These are phyloP conservation scores for Thyatira batis DNA, from an alignment of 2,888 invertebrate species.

Conservation along the genomic window DNA sequence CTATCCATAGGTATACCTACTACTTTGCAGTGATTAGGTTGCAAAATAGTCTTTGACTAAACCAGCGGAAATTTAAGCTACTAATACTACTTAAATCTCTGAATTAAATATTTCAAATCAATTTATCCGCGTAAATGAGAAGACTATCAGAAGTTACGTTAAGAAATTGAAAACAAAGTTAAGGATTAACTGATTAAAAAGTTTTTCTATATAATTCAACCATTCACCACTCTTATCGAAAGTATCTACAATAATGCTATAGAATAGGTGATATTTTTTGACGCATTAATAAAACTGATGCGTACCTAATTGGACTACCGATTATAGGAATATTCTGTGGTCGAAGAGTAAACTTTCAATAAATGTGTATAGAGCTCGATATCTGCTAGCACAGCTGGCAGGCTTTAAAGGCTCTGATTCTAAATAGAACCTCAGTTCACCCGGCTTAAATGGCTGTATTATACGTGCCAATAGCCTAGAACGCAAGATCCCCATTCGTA, in stretches of 20 bases:
- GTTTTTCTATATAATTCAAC: too few species aligned
- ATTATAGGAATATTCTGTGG: background rate
- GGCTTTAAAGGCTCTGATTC: constrained; percentile 12
- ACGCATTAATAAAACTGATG: background rate
- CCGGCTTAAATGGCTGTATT: constrained; percentile 5
- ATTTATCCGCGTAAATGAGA: background rate
- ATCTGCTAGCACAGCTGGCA: constrained; percentile 23
- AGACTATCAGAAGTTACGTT: background rate
- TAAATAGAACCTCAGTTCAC: constrained; percentile 13
- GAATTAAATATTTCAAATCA: background rate
- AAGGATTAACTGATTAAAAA: too few species aligned
- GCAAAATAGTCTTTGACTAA: too few species aligned
- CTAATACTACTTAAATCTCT: too few species aligned
- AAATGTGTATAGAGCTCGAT: constrained; percentile 5
- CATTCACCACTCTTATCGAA: too few species aligned
- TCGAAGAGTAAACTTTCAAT: background rate
- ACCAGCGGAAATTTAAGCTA: too few species aligned
- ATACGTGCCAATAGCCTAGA: background rate
- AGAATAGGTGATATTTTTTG: background rate
- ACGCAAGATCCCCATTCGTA: background rate
- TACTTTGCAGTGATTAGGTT: too few species aligned
- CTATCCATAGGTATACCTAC: too few species aligned
- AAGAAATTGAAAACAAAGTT: background rate
- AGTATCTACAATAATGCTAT: background rate
- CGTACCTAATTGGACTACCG: background rate